Base-by-base conservation (phyloP, 64 coral and sea anemone species). In the Acropora tenuis region DNA sequence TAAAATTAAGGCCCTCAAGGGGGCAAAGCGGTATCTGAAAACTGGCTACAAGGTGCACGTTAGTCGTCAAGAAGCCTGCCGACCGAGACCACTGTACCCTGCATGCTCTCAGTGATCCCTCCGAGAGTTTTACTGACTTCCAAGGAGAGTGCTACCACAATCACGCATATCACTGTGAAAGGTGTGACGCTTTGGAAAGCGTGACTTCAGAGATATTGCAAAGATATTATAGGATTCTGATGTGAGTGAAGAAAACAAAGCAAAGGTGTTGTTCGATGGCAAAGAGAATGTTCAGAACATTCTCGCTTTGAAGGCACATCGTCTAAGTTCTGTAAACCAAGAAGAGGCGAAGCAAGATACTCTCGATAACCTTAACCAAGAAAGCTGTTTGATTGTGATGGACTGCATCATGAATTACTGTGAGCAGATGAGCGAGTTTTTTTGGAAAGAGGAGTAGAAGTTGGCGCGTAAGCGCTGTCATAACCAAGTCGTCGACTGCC, bases 331-430 rank as follows among this genome's bases (percentile, higher is more conserved):
- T 43, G 69, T 47, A 17, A 86, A 86, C 50, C 83, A 93, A 73
- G 76, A 93, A 20, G 57, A 71, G 68, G 83, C 91, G 41, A 93
- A 93, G 43, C 91, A 88, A 77, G 83, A 87, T 43, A 74, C 67
- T 16, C 73, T 92, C 43, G 7, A 17, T 74, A 48, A 77, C 11
- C 90, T 92, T 69, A 48, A 86, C 75, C 30, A 53, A 69, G 53
- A 86, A 49, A 75, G 66, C 1, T 92, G 80, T 74, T 60, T 92
- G 11, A 85, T 86, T 17, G 84, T 87, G 42, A 86, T 92, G 50
- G 82, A 86, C 53, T 92, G 81, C 80, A 80, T 80, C 3, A 92
- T 71, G 90, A 92, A 86, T 41, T 89, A 89, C 75, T 16, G 87
- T 16, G 87, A 89, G 43, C 75, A 76, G 13, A 47, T 76, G 43